phyloP scores from a whole-genome alignment of 2,113 vertebrate species.

The Hyperopisus bebe region DNA sequence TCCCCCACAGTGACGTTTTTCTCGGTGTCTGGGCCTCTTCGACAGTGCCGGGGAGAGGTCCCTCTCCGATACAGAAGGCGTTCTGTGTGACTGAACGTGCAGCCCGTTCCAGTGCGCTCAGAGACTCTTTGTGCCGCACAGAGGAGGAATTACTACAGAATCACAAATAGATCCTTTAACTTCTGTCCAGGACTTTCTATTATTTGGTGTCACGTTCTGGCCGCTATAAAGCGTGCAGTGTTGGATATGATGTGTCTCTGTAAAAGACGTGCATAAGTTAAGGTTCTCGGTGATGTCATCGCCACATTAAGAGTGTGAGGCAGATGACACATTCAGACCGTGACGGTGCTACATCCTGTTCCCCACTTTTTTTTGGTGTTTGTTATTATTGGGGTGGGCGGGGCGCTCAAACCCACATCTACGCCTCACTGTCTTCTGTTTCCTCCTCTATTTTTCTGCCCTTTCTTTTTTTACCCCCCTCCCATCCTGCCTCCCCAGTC shows the following conservation, averaged over 20 bases:
- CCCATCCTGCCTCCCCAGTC: constrained; percentile 48
- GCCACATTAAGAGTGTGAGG: neutral
- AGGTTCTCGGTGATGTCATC: neutral
- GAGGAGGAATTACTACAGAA: neutral
- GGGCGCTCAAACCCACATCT: neutral
- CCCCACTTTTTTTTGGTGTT: neutral
- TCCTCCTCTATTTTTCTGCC: neutral
- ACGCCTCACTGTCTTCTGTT: neutral
- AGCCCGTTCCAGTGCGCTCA: neutral
- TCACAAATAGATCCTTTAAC: neutral
- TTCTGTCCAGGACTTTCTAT: neutral
- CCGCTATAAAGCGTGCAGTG: neutral
- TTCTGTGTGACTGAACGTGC: neutral
- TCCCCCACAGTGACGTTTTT: neutral
- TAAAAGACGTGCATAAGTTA: neutral
- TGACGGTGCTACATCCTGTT: neutral
- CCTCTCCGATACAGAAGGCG: neutral
- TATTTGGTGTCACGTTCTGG: neutral
- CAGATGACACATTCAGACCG: neutral
- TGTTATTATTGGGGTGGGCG: neutral
- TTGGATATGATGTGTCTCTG: neutral
- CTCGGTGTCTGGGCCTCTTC: neutral
- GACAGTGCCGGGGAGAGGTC: neutral
- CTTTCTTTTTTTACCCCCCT: neutral
- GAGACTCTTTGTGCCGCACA: neutral